Percentiles rank a stretch among this genome's conserved stretches.
These are phyloP conservation scores for Scaptomyza pallida DNA, from an alignment of 1,140 invertebrate genomes.

Conservation along the genomic window DNA sequence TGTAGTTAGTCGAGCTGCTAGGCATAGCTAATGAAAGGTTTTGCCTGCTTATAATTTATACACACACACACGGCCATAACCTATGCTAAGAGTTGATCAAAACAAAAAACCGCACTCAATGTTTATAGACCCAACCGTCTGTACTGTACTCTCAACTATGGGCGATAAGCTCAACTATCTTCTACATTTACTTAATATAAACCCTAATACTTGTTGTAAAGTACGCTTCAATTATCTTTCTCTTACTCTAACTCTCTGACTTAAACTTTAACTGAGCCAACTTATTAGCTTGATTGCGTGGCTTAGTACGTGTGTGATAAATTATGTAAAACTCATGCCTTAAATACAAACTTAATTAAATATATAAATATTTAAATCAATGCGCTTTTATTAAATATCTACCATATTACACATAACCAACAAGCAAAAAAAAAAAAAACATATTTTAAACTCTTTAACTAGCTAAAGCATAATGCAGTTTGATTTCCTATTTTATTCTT, in stretches of 20 bases:
- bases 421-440: conserved; percentile 25
- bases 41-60: conserved; percentile 68
- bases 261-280: conserved; percentile 8
- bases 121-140: conserved; percentile 1
- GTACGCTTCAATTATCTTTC: conserved; percentile 19
- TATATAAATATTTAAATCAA: conserved; percentile 56
- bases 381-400: conserved; percentile 65
- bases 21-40: conserved; percentile 38
- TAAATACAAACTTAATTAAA: conserved; percentile 64
- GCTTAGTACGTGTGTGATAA: conserved; percentile 83
- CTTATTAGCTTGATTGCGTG: conserved; percentile 44
- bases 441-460: conserved; percentile 48
- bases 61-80: conserved; percentile 61
- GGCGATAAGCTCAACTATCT: not conserved
- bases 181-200: not conserved
- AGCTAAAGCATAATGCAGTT: conserved; percentile 54
- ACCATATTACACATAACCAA: conserved; percentile 42
- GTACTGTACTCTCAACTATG: not conserved
- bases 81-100: conserved; percentile 51
- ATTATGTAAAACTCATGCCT: conserved; percentile 84
- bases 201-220: conserved; percentile 33
- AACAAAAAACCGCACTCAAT: conserved; percentile 3
- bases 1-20: conserved; percentile 28
- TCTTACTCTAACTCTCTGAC: not conserved
- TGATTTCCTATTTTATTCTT: conserved; percentile 66